Base-by-base conservation (phyloP, 2,797 vertebrate genomes). In the Sebastiscus albofasciatus region DNA sequence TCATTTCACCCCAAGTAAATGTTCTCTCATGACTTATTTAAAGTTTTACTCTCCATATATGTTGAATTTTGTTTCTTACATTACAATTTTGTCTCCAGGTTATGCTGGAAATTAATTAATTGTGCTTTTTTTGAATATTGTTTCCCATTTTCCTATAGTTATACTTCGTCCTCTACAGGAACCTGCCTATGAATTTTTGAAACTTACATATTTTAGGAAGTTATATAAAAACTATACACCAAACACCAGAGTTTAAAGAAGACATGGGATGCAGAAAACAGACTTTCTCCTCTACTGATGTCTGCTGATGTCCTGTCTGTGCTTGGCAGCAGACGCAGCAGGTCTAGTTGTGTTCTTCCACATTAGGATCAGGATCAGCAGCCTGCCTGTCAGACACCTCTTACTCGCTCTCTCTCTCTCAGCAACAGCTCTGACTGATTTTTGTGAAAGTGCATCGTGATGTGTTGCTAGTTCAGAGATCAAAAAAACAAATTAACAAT, bases 331-430 rank as follows among this genome's bases (percentile, higher is more conserved):
- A 68, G 60, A 62, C 75, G 20, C 73, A 80, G 78, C 73, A 75
- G 66, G 59, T 75, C 77, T 42, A 36, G 49, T 49, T n/a, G n/a
- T 75, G 75, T 80, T 87, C 73, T 34, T 82, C 75, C 66, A 75
- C 59, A 77, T 87, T 72, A 79, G 79, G 64, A 72, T 87, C 76
- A 77, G 27, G 33, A 65, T 80, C 69, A 66, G 71, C 18, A 22
- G 49, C 58, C 74, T 10, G 62, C 69, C 75, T 36, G 74, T 85
- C 79, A 81, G 14, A 68, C 33, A 20, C 13, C 29, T 59, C 34
- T 24, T 24, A 24, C 24, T 56, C 62, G 26, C 13, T 81, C 67
- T 67, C 29, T 68, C 33, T 58, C 62, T 31, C 16, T 81, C 79
- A 49, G 72, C 77, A 46, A 67, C 74, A 14, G 62, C 67, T 31